phyloP scores from a whole-genome alignment of 1,140 invertebrate species.

The Trichonephila clavipes region DNA sequence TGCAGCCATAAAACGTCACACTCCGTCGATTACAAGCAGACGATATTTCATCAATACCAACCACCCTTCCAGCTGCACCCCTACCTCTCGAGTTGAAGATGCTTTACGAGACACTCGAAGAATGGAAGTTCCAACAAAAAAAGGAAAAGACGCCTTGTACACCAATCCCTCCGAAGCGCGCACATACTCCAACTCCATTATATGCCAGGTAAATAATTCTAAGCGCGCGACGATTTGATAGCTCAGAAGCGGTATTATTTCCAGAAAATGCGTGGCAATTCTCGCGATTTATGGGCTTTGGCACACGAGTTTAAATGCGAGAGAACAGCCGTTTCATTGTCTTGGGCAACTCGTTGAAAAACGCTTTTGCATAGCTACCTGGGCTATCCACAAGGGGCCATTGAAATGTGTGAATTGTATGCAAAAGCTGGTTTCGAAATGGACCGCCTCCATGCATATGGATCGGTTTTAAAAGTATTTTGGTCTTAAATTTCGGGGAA shows the following conservation, averaged over 20 bases:
- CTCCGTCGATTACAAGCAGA: constrained; percentile 31
- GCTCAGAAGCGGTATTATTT: background rate
- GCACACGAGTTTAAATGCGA: constrained; percentile 21
- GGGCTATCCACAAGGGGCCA: background rate
- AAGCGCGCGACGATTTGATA: background rate
- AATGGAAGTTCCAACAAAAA: constrained; percentile 22
- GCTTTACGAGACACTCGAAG: constrained; percentile 56
- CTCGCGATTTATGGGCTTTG: background rate
- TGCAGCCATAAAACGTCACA: constrained; percentile 29
- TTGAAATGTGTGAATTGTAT: constrained; percentile 9
- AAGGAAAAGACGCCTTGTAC: background rate
- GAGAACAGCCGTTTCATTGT: constrained; percentile 38
- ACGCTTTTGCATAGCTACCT: background rate
- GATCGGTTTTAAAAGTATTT: background rate
- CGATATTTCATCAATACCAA: constrained; percentile 42
- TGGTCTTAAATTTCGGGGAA: background rate
- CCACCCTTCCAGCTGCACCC: background rate
- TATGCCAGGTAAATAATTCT: background rate
- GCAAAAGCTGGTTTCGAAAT: constrained; percentile 5
- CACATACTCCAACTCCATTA: background rate
- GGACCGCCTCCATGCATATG: background rate
- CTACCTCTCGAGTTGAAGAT: constrained; percentile 30
- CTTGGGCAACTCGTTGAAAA: background rate
- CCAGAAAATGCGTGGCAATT: background rate
- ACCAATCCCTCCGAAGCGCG: background rate